phyloP scores from a whole-genome alignment of 2,113 vertebrate genomes.

The Sorex araneus region DNA sequence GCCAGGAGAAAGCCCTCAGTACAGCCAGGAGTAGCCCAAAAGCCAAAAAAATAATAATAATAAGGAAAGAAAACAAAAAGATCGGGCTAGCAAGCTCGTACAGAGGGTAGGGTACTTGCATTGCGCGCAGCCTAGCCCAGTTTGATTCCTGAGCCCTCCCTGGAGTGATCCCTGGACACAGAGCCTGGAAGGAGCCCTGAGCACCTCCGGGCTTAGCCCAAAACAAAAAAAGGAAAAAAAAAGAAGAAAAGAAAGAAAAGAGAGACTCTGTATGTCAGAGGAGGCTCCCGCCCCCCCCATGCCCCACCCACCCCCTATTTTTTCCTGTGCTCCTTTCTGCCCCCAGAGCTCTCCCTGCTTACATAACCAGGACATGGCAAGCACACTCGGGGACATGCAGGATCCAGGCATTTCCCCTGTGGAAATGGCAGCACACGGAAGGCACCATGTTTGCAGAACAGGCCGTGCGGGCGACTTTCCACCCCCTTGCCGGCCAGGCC shows the following conservation, averaged over 20 bases:
- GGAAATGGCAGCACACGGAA: not conserved
- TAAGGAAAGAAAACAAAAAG: no score
- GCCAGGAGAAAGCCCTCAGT: no score
- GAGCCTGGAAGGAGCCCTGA: no score
- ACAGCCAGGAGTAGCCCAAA: no score
- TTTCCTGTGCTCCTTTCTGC: conserved; percentile 27
- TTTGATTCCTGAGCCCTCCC: no score
- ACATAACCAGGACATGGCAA: conserved; percentile 6
- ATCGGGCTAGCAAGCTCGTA: no score
- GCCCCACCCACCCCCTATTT: not conserved
- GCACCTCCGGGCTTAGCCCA: no score
- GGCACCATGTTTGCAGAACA: not conserved
- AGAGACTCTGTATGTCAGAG: not conserved
- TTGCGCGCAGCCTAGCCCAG: no score
- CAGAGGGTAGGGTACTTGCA: no score
- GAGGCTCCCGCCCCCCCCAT: not conserved
- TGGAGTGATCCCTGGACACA: no score
- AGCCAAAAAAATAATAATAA: no score
- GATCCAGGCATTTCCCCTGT: conserved; percentile 36
- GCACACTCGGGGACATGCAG: not conserved
- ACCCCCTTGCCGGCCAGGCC: not conserved
- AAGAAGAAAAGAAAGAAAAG: not conserved
- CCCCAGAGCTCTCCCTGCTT: not conserved
- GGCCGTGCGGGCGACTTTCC: not conserved
- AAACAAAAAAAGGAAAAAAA: no score